Percentiles rank a stretch among this genome's conserved stretches.
Evolutionary conservation across 2,888 invertebrate species (phyloP).

Genomic region (Patella depressa): DNA sequence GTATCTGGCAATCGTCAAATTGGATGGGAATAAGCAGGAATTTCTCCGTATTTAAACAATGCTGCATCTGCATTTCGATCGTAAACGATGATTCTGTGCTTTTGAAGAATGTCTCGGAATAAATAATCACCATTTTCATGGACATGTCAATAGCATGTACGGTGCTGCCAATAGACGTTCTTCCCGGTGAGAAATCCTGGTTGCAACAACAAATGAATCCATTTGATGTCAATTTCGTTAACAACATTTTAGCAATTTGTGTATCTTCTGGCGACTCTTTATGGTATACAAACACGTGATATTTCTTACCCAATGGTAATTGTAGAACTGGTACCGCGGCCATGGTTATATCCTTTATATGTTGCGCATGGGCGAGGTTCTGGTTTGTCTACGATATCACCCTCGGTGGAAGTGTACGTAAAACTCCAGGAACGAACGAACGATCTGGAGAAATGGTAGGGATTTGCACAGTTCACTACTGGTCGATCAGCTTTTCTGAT

Average conservation of each 20-base stretch:
- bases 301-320: background rate
- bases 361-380: no score
- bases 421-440: no score
- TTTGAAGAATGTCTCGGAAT: background rate
- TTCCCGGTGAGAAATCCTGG: background rate
- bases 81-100: background rate
- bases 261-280: background rate
- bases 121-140: constrained; percentile 1
- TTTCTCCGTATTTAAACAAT: background rate
- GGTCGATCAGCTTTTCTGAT: no score
- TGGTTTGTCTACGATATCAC: no score
- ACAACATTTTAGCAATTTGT: background rate
- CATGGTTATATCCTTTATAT: no score
- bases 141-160: background rate
- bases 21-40: background rate
- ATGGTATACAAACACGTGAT: background rate
- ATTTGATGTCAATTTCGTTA: background rate
- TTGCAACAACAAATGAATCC: background rate
- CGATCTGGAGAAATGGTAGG: no score
- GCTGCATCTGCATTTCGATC: background rate
- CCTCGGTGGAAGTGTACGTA: no score
- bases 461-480: no score
- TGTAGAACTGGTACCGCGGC: background rate
- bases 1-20: background rate
- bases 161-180: background rate